Evolutionary conservation across 2,113 vertebrate species (phyloP), one percentile per base, ranked within the genome.

Genomic region (Trinectes maculatus): DNA sequence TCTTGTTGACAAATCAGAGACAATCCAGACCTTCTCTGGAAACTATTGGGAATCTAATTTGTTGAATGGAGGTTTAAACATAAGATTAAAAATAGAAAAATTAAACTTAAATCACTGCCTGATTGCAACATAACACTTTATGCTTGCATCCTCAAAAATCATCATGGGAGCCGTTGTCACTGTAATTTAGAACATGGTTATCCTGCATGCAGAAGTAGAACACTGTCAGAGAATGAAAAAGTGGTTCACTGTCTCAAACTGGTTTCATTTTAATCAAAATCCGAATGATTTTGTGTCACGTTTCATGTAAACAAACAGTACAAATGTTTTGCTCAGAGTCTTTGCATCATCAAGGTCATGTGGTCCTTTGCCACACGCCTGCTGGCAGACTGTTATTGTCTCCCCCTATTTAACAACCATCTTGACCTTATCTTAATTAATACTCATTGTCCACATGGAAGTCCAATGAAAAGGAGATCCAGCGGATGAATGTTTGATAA

Each of bases 401-500:
- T 42, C 39, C 39, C 39, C 8, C 39, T n/a, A 8, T 42, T 42
- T 43, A 21, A 21, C 42, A 21, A 43, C 42, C 18, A 3, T 18
- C 42, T 21, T 43, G 42, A 43, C 42, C 42, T 43, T 43, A 43
- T 43, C 42, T 43, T 46, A 46, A 46, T 46, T 46, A 24, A 46
- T 24, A 24, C 19, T 24, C 13, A 22, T 46, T 24, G 21, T 46
- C 10, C 19, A 5, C 21, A 5, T 22, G 43, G 43, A 46, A 22
- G 24, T 5, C 43, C 21, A 22, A 46, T 24, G 3, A n/a, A 46
- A 46, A 22, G 22, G 9, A 21, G 21, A 11, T 22, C 19, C 21
- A 12, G 43, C 43, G 12, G 43, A 46, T 46, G 43, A 46, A 46
- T 46, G 43, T 24, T 46, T 46, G 43, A 46, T 46, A 22, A 46